phyloP scores from a whole-genome alignment of 2,113 vertebrate species.

The Bungarus multicinctus region DNA sequence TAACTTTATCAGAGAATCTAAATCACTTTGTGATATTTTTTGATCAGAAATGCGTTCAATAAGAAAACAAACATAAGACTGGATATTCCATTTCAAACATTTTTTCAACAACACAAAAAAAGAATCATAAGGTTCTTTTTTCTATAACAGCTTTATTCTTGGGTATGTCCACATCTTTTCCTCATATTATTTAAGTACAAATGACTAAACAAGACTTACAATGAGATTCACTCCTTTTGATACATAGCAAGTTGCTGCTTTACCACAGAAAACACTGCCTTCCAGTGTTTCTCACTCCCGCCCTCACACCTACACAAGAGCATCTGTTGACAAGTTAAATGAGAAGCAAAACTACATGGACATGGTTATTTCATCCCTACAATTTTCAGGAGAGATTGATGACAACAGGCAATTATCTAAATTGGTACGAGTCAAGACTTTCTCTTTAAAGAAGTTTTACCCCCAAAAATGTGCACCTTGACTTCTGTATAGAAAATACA shows the following conservation, averaged over 20 bases:
- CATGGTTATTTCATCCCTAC: slow-evolving; percentile 21
- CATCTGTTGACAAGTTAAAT: slow-evolving; percentile 13
- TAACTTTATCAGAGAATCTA: background rate
- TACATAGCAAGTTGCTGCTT: background rate
- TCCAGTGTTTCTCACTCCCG: background rate
- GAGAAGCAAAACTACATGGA: slow-evolving; percentile 19
- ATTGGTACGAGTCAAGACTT: slow-evolving; percentile 18
- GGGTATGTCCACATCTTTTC: background rate
- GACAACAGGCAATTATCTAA: slow-evolving; percentile 29
- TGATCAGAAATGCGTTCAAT: background rate
- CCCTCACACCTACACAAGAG: slow-evolving; percentile 7
- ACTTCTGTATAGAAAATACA: slow-evolving; percentile 8
- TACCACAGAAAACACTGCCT: background rate
- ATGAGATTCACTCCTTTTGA: background rate
- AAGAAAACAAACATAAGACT: background rate
- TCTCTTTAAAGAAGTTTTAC: slow-evolving; percentile 8
- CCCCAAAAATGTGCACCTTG: slow-evolving; percentile 11
- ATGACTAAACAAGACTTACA: background rate
- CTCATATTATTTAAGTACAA: background rate
- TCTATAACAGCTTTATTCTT: background rate
- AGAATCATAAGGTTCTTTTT: background rate
- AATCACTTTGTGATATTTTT: background rate
- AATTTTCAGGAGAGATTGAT: slow-evolving; percentile 4
- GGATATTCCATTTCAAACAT: background rate
- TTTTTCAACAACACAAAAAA: background rate